Evolutionary conservation across 2,797 vertebrate genomes (phyloP).

Genomic region (Rhinophrynus dorsalis): DNA sequence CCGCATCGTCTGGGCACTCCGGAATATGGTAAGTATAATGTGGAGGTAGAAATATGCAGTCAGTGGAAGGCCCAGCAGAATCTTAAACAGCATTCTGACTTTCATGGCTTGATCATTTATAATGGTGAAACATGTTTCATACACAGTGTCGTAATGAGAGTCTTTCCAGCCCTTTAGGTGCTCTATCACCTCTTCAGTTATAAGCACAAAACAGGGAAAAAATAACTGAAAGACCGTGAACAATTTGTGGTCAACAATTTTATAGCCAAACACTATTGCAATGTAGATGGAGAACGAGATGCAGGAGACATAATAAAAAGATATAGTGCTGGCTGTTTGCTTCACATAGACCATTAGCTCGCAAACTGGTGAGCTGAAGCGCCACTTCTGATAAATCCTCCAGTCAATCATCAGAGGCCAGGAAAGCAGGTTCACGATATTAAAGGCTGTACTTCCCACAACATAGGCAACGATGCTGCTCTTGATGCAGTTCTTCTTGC

Average conservation of each 20-base stretch:
- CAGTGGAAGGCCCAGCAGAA: constrained; percentile 51
- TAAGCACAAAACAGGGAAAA: constrained; percentile 55
- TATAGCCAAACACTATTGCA: constrained; percentile 54
- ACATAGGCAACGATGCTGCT: constrained; percentile 62
- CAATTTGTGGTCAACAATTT: constrained; percentile 52
- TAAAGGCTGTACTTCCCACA: constrained; percentile 60
- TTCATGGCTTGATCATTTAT: constrained; percentile 55
- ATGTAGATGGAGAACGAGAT: constrained; percentile 65
- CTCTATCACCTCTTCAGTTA: constrained; percentile 56
- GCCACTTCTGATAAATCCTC: constrained; percentile 59
- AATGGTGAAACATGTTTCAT: constrained; percentile 64
- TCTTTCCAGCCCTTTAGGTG: constrained; percentile 47
- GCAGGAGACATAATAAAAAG: constrained; percentile 64
- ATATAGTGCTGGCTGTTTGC: constrained; percentile 59
- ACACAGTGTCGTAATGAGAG: constrained; percentile 53
- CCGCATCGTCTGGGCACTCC: constrained; percentile 58
- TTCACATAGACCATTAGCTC: constrained; percentile 65
- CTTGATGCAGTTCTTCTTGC: constrained; percentile 56
- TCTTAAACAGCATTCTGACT: constrained; percentile 53
- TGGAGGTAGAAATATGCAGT: constrained; percentile 61
- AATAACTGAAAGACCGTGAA: constrained; percentile 59
- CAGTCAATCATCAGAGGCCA: constrained; percentile 66
- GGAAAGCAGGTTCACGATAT: constrained; percentile 60
- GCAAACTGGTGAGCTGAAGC: constrained; percentile 59
- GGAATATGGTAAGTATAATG: constrained; percentile 54